A percentile compares a stretch with the other conserved stretches of the same genome.
These are phyloP conservation scores for Vireo altiloquus DNA, from an alignment of 2,113 vertebrate genomes.

Conservation along the genomic window DNA sequence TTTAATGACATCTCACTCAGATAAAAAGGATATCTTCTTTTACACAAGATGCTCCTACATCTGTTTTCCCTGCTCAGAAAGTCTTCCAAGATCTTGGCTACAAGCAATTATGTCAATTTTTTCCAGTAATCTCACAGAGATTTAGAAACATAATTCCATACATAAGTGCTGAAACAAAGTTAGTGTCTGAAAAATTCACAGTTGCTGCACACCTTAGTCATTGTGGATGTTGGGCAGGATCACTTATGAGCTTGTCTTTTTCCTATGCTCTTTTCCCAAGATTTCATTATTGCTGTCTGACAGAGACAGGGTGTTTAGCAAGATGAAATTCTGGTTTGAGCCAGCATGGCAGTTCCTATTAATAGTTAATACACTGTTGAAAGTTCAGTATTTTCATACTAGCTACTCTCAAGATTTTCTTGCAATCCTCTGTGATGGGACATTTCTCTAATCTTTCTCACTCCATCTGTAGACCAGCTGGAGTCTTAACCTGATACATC, in stretches of 20 bases:
- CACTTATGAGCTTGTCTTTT: not conserved
- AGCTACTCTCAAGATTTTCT: not conserved
- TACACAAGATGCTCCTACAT: fast-evolving
- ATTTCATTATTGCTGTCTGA: not conserved
- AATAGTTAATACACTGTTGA: conserved; percentile 9
- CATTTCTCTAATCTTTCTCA: conserved; percentile 10
- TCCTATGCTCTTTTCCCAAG: not conserved
- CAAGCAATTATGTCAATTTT: not conserved
- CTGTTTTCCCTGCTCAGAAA: not conserved
- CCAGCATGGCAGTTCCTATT: not conserved
- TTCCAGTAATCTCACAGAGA: not conserved
- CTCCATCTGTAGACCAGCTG: conserved; percentile 39
- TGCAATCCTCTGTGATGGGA: not conserved
- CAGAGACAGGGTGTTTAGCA: not conserved
- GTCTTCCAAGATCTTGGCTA: not conserved
- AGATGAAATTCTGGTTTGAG: not conserved
- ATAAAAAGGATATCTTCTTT: not conserved
- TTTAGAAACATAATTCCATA: not conserved
- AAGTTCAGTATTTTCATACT: conserved; percentile 26
- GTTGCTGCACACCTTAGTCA: not conserved
- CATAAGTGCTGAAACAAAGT: not conserved
- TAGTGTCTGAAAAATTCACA: not conserved
- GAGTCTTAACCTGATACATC: not conserved
- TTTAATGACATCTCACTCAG: not conserved
- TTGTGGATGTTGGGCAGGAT: not conserved